These are phyloP conservation scores for Pyrrhia umbra DNA, from an alignment of 2,888 invertebrate species.

Conservation along the genomic window DNA sequence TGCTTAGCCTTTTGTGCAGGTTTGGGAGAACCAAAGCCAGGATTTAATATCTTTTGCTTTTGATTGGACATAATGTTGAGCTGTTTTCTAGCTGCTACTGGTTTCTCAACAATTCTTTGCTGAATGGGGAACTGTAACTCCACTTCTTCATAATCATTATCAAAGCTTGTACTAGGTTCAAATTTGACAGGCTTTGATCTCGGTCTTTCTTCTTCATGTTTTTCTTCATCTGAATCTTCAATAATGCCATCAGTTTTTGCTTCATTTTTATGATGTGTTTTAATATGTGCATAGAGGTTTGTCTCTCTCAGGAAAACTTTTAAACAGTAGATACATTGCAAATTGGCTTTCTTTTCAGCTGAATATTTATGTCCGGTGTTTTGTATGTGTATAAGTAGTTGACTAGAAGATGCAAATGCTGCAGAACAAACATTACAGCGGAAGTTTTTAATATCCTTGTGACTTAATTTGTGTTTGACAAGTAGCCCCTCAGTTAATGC, in stretches of 20 bases:
- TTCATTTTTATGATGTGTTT: conserved; percentile 91
- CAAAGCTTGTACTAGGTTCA: conserved; percentile 75
- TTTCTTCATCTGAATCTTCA: conserved; percentile 89
- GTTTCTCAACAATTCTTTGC: conserved; percentile 86
- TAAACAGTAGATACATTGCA: conserved; percentile 93
- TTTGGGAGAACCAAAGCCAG: conserved; percentile 71
- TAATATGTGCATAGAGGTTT: conserved; percentile 93
- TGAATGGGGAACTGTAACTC: conserved; percentile 80
- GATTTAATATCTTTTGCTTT: conserved; percentile 84
- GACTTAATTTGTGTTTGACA: conserved; percentile 92
- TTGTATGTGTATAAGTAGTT: conserved; percentile 88
- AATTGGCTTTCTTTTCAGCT: conserved; percentile 82
- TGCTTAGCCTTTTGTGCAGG: conserved; percentile 63
- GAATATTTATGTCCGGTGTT: conserved; percentile 89
- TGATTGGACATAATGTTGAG: conserved; percentile 60
- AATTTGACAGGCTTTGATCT: conserved; percentile 68
- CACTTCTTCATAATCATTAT: conserved; percentile 76
- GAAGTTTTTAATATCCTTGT: conserved; percentile 85
- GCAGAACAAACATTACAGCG: conserved; percentile 90
- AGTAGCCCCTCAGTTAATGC: conserved; percentile 94
- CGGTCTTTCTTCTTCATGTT: conserved; percentile 27
- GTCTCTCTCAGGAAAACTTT: conserved; percentile 93
- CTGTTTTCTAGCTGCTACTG: conserved; percentile 81
- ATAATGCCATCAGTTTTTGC: conserved; percentile 92
- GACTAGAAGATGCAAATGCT: conserved; percentile 83